Evolutionary conservation across 1,140 invertebrate species (phyloP).

Genomic region (Nymphalis io): DNA sequence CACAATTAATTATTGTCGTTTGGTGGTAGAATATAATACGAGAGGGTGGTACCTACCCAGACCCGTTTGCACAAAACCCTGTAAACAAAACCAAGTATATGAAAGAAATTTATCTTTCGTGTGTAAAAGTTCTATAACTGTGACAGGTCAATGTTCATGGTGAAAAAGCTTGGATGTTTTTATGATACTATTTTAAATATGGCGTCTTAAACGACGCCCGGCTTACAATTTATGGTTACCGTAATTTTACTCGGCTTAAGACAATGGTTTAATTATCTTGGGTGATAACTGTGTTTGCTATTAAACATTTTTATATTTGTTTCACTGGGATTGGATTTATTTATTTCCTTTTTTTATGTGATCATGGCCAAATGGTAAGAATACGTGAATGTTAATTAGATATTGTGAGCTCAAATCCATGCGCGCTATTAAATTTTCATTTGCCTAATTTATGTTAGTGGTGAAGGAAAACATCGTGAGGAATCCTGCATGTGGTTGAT

Average conservation of each 20-base stretch:
- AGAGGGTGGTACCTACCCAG: no score
- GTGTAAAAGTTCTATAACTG: constrained; percentile 7
- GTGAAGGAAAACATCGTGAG: no score
- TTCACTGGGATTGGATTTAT: constrained; percentile 21
- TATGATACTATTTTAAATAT: constrained; percentile 76
- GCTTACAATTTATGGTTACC: constrained; percentile 67
- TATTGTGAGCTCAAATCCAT: not conserved
- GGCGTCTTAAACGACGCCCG: constrained; percentile 61
- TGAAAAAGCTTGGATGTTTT: constrained; percentile 61
- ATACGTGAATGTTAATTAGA: not conserved
- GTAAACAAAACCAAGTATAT: no score
- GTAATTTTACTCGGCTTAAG: constrained; percentile 65
- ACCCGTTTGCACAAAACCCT: no score
- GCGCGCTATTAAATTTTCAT: no score
- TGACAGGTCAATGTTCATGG: constrained; percentile 49
- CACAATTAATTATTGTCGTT: no score
- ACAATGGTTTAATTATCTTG: constrained; percentile 76
- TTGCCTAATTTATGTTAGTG: no score
- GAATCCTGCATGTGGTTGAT: no score
- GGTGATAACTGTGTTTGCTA: constrained; percentile 66
- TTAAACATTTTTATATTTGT: constrained; percentile 53
- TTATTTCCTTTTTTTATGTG: not conserved
- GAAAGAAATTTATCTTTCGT: not conserved
- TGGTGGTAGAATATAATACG: no score
- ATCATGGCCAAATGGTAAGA: not conserved